Evolutionary conservation across 2,797 vertebrate species (phyloP).

Genomic region (Cheirogaleus major): DNA sequence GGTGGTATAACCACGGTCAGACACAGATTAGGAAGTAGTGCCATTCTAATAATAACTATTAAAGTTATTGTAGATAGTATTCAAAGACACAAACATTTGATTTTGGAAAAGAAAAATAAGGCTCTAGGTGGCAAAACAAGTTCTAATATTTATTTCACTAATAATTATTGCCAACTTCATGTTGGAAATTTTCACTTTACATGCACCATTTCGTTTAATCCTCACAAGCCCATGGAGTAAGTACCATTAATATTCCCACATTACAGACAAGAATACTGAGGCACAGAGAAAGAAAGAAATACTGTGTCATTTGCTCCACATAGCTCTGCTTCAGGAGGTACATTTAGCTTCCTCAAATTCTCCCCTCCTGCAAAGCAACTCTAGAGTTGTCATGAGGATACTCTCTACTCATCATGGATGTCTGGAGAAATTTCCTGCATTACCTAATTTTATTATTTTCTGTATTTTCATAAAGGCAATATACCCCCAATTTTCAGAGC

Average conservation of each 20-base stretch:
- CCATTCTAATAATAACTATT: slow-evolving; percentile 26
- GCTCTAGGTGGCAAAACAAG: neutral
- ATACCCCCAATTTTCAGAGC: neutral
- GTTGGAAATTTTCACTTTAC: neutral
- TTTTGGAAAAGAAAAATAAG: slow-evolving; percentile 33
- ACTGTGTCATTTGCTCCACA: neutral
- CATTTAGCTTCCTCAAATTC: neutral
- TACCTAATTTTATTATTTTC: neutral
- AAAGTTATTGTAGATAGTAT: neutral
- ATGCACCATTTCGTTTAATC: neutral
- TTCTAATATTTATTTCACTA: neutral
- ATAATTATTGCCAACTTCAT: neutral
- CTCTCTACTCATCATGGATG: neutral
- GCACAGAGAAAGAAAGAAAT: neutral
- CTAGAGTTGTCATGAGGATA: neutral
- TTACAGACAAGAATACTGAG: neutral
- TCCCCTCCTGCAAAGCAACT: neutral
- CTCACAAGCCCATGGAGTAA: neutral
- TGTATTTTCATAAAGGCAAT: neutral
- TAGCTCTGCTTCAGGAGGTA: neutral
- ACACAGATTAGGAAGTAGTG: neutral
- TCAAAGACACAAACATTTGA: slow-evolving; percentile 41
- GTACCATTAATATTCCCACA: neutral
- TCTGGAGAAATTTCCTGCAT: neutral
- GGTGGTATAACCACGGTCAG: neutral